Evolutionary conservation across 2,888 invertebrate genomes (phyloP).

Genomic region (Cerastoderma edule): DNA sequence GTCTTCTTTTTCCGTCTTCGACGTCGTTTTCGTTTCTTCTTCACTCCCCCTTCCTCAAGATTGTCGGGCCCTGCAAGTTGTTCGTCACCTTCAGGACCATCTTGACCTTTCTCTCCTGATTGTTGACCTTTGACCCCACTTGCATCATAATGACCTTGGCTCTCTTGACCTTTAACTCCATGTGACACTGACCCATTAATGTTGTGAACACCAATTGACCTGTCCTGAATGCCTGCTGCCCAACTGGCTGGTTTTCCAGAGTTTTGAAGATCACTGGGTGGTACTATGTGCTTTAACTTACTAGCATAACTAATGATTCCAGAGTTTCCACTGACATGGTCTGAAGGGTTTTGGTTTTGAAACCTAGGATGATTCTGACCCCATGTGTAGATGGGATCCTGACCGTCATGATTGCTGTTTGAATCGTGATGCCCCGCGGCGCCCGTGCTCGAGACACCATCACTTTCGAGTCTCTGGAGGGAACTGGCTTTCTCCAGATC

Average conservation of each 20-base stretch:
- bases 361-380: not conserved
- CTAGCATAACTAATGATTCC: not conserved
- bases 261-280: not conserved
- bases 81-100: not conserved
- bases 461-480: not conserved
- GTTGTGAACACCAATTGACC: not conserved
- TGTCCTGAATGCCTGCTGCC: not conserved
- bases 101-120: not conserved
- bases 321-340: not conserved
- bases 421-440: no score
- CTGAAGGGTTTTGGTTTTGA: not conserved
- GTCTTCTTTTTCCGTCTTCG: slow-evolving; percentile 54
- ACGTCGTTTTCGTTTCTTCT: slow-evolving; percentile 54
- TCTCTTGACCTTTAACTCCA: slow-evolving; percentile 15
- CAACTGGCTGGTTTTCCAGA: not conserved
- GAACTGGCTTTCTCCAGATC: slow-evolving; percentile 54
- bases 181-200: no score
- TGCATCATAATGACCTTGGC: slow-evolving; percentile 1
- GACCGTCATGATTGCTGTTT: no score
- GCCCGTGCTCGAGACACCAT: no score
- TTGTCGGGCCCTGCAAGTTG: slow-evolving; percentile 1
- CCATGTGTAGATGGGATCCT: slow-evolving; percentile 6
- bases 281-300: slow-evolving; percentile 4
- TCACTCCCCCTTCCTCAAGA: slow-evolving; percentile 28
- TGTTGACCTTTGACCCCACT: not conserved